Conservation (phyloP, 2,113 vertebrate species). For the Ursus arctos region DNA sequence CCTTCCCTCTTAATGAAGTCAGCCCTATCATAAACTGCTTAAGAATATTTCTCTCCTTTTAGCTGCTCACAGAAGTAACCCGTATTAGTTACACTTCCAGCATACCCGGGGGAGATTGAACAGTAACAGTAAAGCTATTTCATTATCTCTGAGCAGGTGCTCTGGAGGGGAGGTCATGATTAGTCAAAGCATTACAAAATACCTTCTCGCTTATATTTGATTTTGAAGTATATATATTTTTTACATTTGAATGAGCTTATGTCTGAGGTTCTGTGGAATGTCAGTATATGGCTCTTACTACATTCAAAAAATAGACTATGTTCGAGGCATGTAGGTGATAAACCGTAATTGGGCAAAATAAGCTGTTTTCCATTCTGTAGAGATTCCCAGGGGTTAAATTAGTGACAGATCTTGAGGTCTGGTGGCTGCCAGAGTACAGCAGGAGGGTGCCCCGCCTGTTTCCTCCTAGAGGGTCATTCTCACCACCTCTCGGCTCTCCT, state of each 20-base stretch:
- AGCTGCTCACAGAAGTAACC: not conserved
- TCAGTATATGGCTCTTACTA: not conserved
- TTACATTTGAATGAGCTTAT: not conserved
- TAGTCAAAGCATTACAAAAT: not conserved
- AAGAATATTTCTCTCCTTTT: not conserved
- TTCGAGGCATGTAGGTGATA: not conserved
- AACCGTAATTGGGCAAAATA: not conserved
- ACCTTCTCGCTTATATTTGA: not conserved
- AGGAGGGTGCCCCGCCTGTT: too few species aligned
- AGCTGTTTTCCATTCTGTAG: not conserved
- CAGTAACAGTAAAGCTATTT: not conserved
- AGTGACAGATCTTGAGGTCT: not conserved
- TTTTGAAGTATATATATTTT: not conserved
- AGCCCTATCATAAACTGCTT: not conserved
- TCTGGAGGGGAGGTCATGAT: not conserved
- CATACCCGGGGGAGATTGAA: not conserved
- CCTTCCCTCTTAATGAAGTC: not conserved
- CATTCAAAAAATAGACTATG: not conserved
- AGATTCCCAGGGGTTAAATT: not conserved
- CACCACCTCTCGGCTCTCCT: not conserved
- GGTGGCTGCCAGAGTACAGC: too few species aligned
- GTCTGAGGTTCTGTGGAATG: not conserved
- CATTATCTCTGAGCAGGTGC: not conserved
- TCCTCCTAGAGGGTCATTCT: not conserved
- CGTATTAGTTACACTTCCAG: not conserved